Conservation (phyloP, 2,888 invertebrate genomes). For the Mystacides longicornis region DNA sequence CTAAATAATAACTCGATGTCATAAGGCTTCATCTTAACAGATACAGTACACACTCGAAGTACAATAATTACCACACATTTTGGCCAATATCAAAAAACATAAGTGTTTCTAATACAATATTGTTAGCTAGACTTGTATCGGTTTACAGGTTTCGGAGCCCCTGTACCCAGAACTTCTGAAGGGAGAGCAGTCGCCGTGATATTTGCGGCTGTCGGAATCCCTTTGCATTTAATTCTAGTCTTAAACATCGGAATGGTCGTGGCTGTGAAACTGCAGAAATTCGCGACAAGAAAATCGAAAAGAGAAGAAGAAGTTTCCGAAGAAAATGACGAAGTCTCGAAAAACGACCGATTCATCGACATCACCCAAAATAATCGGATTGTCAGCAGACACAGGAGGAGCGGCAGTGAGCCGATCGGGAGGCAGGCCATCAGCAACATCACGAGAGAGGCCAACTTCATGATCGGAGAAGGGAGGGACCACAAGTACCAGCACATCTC, state of each 20-base stretch:
- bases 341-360: slow-evolving; percentile 16
- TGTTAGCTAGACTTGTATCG: too few relatives aligned
- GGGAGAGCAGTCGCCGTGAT: slow-evolving; percentile 56
- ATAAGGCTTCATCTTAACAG: too few relatives aligned
- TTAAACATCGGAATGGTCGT: slow-evolving; percentile 47
- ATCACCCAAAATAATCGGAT: slow-evolving; percentile 14
- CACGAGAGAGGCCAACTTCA: slow-evolving; percentile 20
- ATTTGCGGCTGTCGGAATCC: slow-evolving; percentile 60
- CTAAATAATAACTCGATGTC: too few relatives aligned
- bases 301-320: slow-evolving; percentile 23
- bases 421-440: slow-evolving; percentile 24
- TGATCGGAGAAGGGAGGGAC: slow-evolving; percentile 16
- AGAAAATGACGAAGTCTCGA: slow-evolving; percentile 17
- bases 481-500: slow-evolving; percentile 21
- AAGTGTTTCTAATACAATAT: too few relatives aligned
- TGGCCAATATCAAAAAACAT: too few relatives aligned
- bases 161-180: slow-evolving; percentile 57
- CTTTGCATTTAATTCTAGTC: slow-evolving; percentile 56
- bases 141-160: slow-evolving; percentile 60
- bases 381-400: slow-evolving; percentile 20
- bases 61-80: too few relatives aligned
- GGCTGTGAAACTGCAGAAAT: slow-evolving; percentile 42
- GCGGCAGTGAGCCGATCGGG: slow-evolving; percentile 24
- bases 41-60: too few relatives aligned
- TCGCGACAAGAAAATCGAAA: slow-evolving; percentile 31